Evolutionary conservation across 2,797 vertebrate species (phyloP).

Genomic region (Phataginus tricuspis): DNA sequence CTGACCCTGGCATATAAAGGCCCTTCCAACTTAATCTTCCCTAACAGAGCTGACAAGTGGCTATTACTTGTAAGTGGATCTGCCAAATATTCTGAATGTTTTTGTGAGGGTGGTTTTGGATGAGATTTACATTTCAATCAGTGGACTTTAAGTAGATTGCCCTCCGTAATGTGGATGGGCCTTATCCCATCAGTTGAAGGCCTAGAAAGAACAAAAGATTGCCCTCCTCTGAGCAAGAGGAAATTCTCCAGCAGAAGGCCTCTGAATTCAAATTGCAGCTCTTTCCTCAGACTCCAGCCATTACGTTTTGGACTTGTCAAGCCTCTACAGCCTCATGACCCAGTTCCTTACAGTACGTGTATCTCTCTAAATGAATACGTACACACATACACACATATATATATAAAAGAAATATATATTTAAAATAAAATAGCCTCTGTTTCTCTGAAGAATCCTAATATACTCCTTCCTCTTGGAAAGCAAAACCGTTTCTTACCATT

Average conservation of each 20-base stretch:
- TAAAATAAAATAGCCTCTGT: not conserved
- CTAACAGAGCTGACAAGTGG: not conserved
- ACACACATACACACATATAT: not conserved
- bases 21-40: not conserved
- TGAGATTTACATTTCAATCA: not conserved
- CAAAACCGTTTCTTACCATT: not conserved
- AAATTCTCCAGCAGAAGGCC: not conserved
- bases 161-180: not conserved
- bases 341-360: not conserved
- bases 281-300: not conserved
- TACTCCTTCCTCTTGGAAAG: not conserved
- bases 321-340: not conserved
- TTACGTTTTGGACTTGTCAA: not conserved
- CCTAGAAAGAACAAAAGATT: not conserved
- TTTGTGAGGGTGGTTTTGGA: not conserved
- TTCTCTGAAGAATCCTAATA: constrained; percentile 1
- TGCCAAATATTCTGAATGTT: not conserved
- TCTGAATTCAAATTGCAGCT: not conserved
- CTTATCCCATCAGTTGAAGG: not conserved
- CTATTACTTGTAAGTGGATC: not conserved
- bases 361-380: not conserved
- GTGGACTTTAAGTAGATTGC: not conserved
- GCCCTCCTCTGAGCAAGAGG: not conserved
- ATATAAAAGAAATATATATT: not conserved
- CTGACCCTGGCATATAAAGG: not conserved